Evolutionary conservation across 30 jellyfish, hydroid and myxozoan species (phyloP), one percentile per base, ranked within the genome.

Genomic region (Turritopsis rubra): DNA sequence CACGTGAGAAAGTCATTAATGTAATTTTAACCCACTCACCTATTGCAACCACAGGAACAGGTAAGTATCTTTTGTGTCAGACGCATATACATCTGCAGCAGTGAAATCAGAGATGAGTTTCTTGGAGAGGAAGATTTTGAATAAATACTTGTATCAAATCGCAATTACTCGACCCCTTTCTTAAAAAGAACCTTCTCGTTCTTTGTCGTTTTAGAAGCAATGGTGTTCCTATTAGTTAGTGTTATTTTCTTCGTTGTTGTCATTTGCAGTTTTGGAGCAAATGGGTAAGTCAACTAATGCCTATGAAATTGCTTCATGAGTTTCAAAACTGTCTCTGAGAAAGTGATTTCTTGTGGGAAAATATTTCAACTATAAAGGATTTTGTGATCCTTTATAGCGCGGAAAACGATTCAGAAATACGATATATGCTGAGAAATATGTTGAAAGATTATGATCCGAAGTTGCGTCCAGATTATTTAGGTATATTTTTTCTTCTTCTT

Each of bases 391-490:
- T 3, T 41, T 13, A 13, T 41, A 41, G 60, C 60, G 9, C 60
- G 13, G 9, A 77, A 77, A 29, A 54, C 1, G 87, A 80, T 54
- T 52, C 31, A 23, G 79, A 52, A 31, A 53, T 80, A 26, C 31
- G 81, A 18, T 21, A 80, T 21, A 28, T 31, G 79, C 21, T 80
- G 26, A 82, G 66, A n/a, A 20, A 82, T 41, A 23, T 82, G 27
- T 52, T 82, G 21, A 3, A 65, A 52, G 84, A 82, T 21, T 82
- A 82, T 82, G 84, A 82, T 66, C 88, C 73, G 23, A 28, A 52
- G 52, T 21, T 82, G 1, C 29, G 88, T 21, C 88, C 88, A 26
- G 52, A 82, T 82, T 82, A 82, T 28, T 26, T 82, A 28, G 88
- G 88, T 82, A 71, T 23, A 19, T 26, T 16, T 5, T 0, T 7